Base-by-base conservation (phyloP, 2,113 vertebrate genomes). In the Holacanthus passer region DNA sequence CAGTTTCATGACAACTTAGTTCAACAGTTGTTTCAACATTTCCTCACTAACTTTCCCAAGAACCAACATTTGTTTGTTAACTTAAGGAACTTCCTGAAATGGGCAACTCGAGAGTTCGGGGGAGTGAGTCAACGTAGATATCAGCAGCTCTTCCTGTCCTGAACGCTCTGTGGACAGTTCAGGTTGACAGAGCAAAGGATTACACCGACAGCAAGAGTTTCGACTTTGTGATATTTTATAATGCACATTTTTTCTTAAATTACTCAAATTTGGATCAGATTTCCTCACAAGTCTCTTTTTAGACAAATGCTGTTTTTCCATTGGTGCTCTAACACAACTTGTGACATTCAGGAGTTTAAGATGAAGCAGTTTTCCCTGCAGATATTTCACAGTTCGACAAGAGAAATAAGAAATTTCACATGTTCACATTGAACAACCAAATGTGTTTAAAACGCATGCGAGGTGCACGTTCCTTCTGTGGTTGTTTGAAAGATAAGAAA, bases 21-120 rank as follows among this genome's bases (percentile, higher is more conserved):
- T 81, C 69, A 60, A n/a, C 27, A 2, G 1, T 81, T 73, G 39
- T 73, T 73, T 37, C 78, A 31, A 66, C 69, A 81, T 59, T 66
- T 73, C 69, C 78, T 73, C 60, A 47, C 39, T 56, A 11, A 80
- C 78, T 80, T 79, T 67, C 67, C 27, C 8, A 43, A 17, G 32
- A 55, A 19, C 2, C 17, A 11, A 56, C 39, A 56, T 43, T 56
- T 29, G 35, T 43, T 24, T 56, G 63, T 20, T 29, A 55, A 29
- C 45, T 39, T 37, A 4, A 29, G 53, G 64, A 59, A 60, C 65
- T 79, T 79, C 67, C 77, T 45, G 37, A 37, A 37, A 27, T 17
- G 27, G 50, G 43, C 56, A 24, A 17, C 41, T 39, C 2, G 0
- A 47, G 65, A 41, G 64, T 9, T 59, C 3, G n/a, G n/a, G 76